A percentile compares a stretch with the other conserved stretches of the same genome.
Evolutionary conservation across 92 coral and sea anemone species (phyloP).

Genomic region (Palythoa caribaeorum): DNA sequence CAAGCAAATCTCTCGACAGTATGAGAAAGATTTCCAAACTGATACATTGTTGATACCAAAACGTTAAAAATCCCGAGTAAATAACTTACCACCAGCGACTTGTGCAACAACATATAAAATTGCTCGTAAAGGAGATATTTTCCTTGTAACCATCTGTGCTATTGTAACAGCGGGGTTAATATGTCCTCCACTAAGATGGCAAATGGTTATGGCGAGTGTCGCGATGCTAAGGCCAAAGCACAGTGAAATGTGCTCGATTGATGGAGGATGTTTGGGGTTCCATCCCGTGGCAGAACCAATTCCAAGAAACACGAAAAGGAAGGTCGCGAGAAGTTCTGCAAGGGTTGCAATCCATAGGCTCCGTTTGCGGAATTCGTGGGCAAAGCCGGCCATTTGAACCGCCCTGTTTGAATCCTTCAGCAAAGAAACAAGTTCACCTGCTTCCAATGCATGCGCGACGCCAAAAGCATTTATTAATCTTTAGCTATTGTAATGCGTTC

Average conservation of each 20-base stretch:
- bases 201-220: constrained; percentile 81
- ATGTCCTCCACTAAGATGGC: constrained; percentile 91
- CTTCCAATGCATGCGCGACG: not conserved
- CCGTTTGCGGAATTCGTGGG: constrained; percentile 22
- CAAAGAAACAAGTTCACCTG: not conserved
- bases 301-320: constrained; percentile 87
- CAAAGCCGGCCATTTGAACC: not conserved
- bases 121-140: constrained; percentile 78
- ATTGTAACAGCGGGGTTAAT: constrained; percentile 96
- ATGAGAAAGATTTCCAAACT: no score
- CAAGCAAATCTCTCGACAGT: not conserved
- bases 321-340: constrained; percentile 86
- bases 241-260: constrained; percentile 83
- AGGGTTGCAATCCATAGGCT: constrained; percentile 83
- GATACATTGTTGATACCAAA: not conserved
- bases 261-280: constrained; percentile 76
- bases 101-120: constrained; percentile 80
- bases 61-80: not conserved
- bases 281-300: constrained; percentile 89
- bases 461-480: not conserved
- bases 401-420: not conserved
- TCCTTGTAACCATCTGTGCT: constrained; percentile 81
- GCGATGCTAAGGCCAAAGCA: constrained; percentile 92
- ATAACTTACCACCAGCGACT: constrained; percentile 73
- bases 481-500: not conserved